Base-by-base conservation (phyloP, 2,888 invertebrate species). In the Drosophila helvetica region DNA sequence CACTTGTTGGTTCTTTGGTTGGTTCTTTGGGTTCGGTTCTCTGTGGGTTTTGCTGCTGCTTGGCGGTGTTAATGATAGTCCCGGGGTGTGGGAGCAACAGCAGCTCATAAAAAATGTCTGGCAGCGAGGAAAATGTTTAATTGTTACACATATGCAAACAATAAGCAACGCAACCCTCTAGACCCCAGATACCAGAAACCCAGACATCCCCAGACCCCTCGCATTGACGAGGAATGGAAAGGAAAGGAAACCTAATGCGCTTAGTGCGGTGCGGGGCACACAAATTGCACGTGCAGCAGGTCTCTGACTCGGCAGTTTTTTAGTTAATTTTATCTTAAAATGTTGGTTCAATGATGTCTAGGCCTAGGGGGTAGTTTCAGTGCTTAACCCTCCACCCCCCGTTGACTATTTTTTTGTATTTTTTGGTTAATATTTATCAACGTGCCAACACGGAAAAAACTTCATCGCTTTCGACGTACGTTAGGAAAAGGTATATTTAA, bases 101-200 rank as follows among this genome's bases (percentile, higher is more conserved):
- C 30, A 10, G 68, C 59, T 71, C 58, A 72, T 88, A 83, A 83
- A 83, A 88, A 83, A 86, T 74, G 83, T 83, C 88, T 83, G 85
- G 64, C 71, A 63, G 67, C 69, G 38, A n/a, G 64, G 71, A 63
- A 81, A 88, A 85, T 88, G 85, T 67, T 88, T 85, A 85, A 85
- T 88, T 88, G 89, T 81, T 84, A 75, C 85, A 85, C 85, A 88
- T 86, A 85, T 85, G 85, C 88, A 85, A 88, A 84, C 88, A 84
- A 86, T 86, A 77, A 78, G 71, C 75, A 47, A 76, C 64, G 27
- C 27, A 27, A 27, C 73, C 81, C 84, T 64, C 86, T 7, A 68
- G 80, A 77, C 77, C 83, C 56, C 63, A 46, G 52, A 51, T 3
- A 30, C 10, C 10, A 7, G 27, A 0, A 8, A 2, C 27, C 8